These are phyloP conservation scores for Epicampocera succincta DNA, from an alignment of 2,888 invertebrate species.

Conservation along the genomic window DNA sequence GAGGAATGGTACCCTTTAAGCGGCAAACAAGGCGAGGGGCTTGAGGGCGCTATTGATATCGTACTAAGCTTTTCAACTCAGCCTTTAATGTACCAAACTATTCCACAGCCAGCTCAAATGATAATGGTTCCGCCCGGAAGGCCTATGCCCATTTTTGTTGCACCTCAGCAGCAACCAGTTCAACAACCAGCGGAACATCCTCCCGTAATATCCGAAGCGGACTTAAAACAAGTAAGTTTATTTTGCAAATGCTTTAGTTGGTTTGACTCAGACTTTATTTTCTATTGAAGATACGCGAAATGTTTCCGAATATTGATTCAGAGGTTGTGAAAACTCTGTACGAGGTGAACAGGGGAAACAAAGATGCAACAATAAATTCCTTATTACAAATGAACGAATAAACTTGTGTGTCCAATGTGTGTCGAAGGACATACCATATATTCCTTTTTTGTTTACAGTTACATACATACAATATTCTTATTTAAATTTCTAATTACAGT, in stretches of 20 bases:
- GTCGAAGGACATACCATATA: too few relatives aligned
- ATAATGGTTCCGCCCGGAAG: conserved; percentile 85
- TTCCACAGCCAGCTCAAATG: conserved; percentile 86
- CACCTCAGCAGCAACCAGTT: conserved; percentile 76
- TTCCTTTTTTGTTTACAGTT: too few relatives aligned
- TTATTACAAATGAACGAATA: conserved; percentile 91
- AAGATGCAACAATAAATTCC: conserved; percentile 94
- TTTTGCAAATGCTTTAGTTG: background rate
- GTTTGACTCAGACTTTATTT: background rate
- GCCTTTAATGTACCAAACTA: conserved; percentile 82
- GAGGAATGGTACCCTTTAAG: conserved; percentile 97
- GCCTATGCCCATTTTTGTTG: conserved; percentile 77
- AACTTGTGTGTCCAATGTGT: background rate
- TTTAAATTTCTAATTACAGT: too few relatives aligned
- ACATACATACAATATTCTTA: too few relatives aligned
- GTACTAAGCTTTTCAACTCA: conserved; percentile 88
- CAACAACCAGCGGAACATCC: conserved; percentile 67
- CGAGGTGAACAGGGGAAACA: conserved; percentile 94
- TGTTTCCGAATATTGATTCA: conserved; percentile 97
- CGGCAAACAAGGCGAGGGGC: conserved; percentile 96
- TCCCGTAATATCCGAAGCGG: conserved; percentile 83
- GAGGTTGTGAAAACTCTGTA: conserved; percentile 95
- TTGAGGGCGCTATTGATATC: conserved; percentile 96
- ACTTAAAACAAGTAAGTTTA: conserved; percentile 84
- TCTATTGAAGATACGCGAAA: conserved; percentile 89